These are phyloP conservation scores for Dreissena rostriformis DNA, from an alignment of 1,140 invertebrate genomes.

Conservation along the genomic window DNA sequence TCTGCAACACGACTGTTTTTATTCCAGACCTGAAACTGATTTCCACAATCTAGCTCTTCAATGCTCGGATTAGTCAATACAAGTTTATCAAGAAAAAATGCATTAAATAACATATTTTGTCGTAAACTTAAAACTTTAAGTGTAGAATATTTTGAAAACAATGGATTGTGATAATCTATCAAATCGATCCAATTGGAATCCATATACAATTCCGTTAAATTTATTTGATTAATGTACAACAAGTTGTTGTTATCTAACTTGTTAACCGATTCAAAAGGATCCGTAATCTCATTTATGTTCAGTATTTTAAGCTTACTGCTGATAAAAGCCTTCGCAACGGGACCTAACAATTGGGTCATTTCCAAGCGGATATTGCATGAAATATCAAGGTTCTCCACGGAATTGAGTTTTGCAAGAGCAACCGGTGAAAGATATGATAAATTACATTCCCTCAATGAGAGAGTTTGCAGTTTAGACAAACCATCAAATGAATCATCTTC, in stretches of 20 bases:
- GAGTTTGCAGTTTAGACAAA: not conserved
- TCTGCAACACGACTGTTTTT: not conserved
- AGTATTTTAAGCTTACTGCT: conserved; percentile 7
- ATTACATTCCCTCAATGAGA: conserved; percentile 17
- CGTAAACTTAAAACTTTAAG: conserved; percentile 14
- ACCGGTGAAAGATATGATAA: not conserved
- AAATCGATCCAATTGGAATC: conserved; percentile 37
- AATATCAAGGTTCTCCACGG: conserved; percentile 14
- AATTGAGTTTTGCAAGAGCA: conserved; percentile 1
- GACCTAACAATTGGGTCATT: conserved; percentile 16
- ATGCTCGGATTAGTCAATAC: conserved; percentile 38
- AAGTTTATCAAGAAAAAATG: conserved; percentile 1
- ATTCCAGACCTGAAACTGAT: conserved; percentile 1
- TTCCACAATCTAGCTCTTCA: conserved; percentile 12
- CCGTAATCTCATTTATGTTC: conserved; percentile 26
- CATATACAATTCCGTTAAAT: conserved; percentile 34
- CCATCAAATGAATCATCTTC: conserved; percentile 21
- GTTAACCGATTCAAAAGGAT: conserved; percentile 18
- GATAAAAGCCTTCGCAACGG: not conserved
- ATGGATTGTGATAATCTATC: conserved; percentile 17
- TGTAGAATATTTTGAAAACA: conserved; percentile 1
- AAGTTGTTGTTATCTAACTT: not conserved
- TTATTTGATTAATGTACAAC: conserved; percentile 9
- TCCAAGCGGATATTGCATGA: conserved; percentile 32
- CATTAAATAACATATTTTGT: conserved; percentile 17